Conservation (phyloP, 2,888 invertebrate species). For the Eumerus sabulonum region DNA sequence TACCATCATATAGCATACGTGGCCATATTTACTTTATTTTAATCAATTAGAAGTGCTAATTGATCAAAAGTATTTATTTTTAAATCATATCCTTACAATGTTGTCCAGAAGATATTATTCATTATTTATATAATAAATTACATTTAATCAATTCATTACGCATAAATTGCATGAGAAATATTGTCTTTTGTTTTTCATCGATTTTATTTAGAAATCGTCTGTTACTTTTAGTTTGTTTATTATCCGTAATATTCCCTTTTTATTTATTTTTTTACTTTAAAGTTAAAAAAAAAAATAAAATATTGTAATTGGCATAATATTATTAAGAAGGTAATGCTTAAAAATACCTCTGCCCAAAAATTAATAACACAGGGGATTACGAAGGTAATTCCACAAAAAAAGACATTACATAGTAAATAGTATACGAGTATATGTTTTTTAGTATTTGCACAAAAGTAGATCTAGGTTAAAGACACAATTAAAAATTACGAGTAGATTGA, state of each 20-base stretch:
- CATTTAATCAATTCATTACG: constrained; percentile 55
- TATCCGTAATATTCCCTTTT: neutral
- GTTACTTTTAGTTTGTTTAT: constrained; percentile 13
- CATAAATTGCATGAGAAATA: constrained; percentile 29
- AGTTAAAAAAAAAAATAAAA: neutral
- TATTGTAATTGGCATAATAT: constrained; percentile 44
- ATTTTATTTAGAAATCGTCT: neutral
- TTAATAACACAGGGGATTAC: neutral
- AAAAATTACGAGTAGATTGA: no score
- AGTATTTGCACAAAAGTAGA: no score
- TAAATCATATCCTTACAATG: constrained; percentile 42
- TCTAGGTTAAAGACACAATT: no score
- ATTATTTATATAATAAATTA: constrained; percentile 69
- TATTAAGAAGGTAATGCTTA: constrained; percentile 43
- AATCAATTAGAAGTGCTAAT: constrained; percentile 60
- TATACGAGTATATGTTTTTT: no score
- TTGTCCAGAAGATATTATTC: constrained; percentile 70
- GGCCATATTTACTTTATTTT: constrained; percentile 52
- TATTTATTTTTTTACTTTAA: neutral
- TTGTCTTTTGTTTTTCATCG: constrained; percentile 11
- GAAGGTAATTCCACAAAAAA: no score
- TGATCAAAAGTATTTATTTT: constrained; percentile 3
- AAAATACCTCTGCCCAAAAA: neutral
- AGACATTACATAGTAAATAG: no score
- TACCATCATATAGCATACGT: constrained; percentile 57